These are phyloP conservation scores for Phymanthus crucifer DNA, from an alignment of 92 coral and sea anemone species.

Conservation along the genomic window DNA sequence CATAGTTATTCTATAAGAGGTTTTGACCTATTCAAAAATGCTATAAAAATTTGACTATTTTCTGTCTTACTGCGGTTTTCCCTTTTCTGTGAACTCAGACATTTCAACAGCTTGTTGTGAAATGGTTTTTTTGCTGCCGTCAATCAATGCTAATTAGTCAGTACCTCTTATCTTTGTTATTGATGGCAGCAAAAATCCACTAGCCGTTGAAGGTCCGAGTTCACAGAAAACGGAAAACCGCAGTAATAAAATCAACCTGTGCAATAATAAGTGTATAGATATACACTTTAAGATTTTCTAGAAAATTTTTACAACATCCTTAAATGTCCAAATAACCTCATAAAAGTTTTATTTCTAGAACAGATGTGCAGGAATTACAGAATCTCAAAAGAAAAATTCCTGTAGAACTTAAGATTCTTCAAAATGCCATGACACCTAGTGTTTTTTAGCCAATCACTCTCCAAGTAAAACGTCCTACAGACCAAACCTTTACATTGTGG, in stretches of 20 bases:
- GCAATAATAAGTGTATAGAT: neutral
- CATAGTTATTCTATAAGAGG: neutral
- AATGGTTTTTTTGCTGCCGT: too few relatives aligned
- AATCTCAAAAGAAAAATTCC: neutral
- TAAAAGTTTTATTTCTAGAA: neutral
- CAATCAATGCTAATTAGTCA: too few relatives aligned
- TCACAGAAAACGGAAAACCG: too few relatives aligned
- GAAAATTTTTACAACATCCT: neutral
- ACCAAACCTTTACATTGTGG: too few relatives aligned
- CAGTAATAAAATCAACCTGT: neutral
- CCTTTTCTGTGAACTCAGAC: too few relatives aligned
- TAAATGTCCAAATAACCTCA: neutral
- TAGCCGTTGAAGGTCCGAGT: too few relatives aligned
- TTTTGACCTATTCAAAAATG: too few relatives aligned
- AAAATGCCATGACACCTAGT: neutral
- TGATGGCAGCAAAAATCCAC: too few relatives aligned
- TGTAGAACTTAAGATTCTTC: neutral
- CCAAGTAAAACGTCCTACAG: too few relatives aligned
- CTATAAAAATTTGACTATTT: neutral
- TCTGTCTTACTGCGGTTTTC: neutral
- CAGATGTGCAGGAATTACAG: neutral
- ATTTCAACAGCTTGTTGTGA: too few relatives aligned
- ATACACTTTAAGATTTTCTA: neutral
- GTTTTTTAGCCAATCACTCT: too few relatives aligned
- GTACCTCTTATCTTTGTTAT: too few relatives aligned